Base-by-base conservation (phyloP, 2,888 invertebrate species). In the Phragmatobia fuliginosa region DNA sequence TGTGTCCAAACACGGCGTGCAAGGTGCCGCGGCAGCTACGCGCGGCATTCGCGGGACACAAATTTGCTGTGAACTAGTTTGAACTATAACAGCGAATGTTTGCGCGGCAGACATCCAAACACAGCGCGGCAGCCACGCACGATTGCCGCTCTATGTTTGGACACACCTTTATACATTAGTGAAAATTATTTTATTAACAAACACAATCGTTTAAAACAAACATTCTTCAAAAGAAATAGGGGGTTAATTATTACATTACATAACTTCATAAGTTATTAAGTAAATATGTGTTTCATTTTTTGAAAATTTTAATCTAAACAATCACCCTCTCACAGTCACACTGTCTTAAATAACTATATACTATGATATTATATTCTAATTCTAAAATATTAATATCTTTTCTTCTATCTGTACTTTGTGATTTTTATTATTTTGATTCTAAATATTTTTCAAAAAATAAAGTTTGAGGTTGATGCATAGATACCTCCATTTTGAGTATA, bases 291-390 rank as follows among this genome's bases (percentile, higher is more conserved):
- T 76, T 75, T 69, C 69, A 71, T 16, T n/a, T 62, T 63, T 62
- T n/a, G n/a, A n/a, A n/a, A 25, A 31, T 21, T 74, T 41, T 38
- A 38, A 38, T 75, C 73, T 73, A 7, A 61, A 71, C 6, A 62
- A 72, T 61, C 52, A 82, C 62, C 62, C 66, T 63, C 45, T 68
- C 67, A 81, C 82, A 84, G 76, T 83, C 80, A 79, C 68, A 81
- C 85, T 80, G 77, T 66, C 74, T 73, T 79, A 74, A 61, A 28
- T 7, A 63, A 67, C 70, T 84, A 84, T 66, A 77, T 58, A 56
- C 82, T 84, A 84, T 83, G 83, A 86, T 85, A 85, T 87, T 70
- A 82, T 77, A n/a, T 62, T 38, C 76, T 79, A 80, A 71, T 52
- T 66, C 78, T 81, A 83, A 75, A 62, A 70, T 70, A 79, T 62